These are phyloP conservation scores for Drosophila lutescens DNA, from an alignment of 2,888 invertebrate genomes.

Conservation along the genomic window DNA sequence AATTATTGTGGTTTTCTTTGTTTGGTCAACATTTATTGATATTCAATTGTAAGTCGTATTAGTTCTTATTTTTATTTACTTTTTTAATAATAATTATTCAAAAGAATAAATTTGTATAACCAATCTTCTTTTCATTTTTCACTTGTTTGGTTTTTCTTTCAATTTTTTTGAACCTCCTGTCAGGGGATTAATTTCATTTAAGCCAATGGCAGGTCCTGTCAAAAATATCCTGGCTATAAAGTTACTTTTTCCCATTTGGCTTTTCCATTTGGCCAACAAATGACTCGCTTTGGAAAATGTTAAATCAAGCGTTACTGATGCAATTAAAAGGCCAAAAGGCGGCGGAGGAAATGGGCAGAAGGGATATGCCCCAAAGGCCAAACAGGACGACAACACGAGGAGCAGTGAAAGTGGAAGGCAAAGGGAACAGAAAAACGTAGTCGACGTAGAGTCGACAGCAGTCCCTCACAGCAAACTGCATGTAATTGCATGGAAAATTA, in stretches of 20 bases:
- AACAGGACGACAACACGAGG: constrained; percentile 11
- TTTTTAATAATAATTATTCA: too few species aligned
- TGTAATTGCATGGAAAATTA: constrained; percentile 75
- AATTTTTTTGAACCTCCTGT: not conserved
- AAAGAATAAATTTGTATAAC: too few species aligned
- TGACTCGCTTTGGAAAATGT: constrained; percentile 58
- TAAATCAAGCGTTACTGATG: constrained; percentile 76
- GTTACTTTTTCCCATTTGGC: constrained; percentile 29
- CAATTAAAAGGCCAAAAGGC: constrained; percentile 63
- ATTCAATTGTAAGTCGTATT: not conserved
- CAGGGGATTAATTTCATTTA: not conserved
- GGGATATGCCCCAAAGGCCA: constrained; percentile 33
- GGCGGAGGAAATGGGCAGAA: constrained; percentile 4
- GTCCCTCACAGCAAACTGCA: constrained; percentile 37
- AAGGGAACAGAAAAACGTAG: constrained; percentile 12
- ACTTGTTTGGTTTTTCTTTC: not conserved
- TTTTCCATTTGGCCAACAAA: constrained; percentile 49
- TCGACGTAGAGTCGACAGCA: constrained; percentile 9
- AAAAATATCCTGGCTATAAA: not conserved
- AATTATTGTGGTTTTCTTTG: too few species aligned
- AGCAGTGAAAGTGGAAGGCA: constrained; percentile 28
- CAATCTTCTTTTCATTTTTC: not conserved
- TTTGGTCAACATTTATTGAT: too few species aligned
- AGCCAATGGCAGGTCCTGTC: not conserved
- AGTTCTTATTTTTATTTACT: not conserved